A percentile compares a stretch with the other conserved stretches of the same genome.
Evolutionary conservation across 2,888 invertebrate species (phyloP).

Genomic region (Willowsia nigromaculata): DNA sequence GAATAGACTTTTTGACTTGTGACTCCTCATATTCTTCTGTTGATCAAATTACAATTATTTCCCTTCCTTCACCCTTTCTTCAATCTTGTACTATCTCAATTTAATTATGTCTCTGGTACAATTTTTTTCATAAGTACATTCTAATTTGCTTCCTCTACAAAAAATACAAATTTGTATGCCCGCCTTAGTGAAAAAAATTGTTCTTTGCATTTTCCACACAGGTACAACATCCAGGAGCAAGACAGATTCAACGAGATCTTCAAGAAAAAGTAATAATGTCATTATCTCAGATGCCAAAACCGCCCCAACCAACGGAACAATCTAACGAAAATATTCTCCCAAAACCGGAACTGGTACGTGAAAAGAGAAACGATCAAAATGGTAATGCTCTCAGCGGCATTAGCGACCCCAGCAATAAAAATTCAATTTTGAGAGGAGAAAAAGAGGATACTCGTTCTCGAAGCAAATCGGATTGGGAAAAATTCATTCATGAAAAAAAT

Average conservation of each 20-base stretch:
- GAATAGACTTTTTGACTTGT: no score
- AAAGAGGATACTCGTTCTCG: no score
- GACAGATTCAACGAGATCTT: conserved; percentile 64
- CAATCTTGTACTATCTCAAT: no score
- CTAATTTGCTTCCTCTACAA: no score
- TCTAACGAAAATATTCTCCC: neutral
- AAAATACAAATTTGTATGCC: no score
- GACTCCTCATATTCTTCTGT: no score
- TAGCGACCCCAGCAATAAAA: no score
- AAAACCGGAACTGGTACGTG: neutral
- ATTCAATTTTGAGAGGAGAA: no score
- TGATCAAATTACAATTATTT: no score
- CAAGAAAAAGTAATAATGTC: conserved; percentile 23
- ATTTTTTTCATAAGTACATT: no score
- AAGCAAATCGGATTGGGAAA: conserved; percentile 30
- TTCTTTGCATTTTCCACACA: neutral
- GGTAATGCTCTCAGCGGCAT: no score
- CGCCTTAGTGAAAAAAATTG: neutral
- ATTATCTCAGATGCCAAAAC: neutral
- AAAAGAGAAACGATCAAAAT: neutral
- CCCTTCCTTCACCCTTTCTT: neutral
- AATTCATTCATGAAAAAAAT: neutral
- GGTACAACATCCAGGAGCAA: conserved; percentile 65
- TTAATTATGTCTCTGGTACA: no score
- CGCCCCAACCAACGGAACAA: neutral